phyloP scores from a whole-genome alignment of 2,888 invertebrate genomes.

The Sinentomon sp. region DNA sequence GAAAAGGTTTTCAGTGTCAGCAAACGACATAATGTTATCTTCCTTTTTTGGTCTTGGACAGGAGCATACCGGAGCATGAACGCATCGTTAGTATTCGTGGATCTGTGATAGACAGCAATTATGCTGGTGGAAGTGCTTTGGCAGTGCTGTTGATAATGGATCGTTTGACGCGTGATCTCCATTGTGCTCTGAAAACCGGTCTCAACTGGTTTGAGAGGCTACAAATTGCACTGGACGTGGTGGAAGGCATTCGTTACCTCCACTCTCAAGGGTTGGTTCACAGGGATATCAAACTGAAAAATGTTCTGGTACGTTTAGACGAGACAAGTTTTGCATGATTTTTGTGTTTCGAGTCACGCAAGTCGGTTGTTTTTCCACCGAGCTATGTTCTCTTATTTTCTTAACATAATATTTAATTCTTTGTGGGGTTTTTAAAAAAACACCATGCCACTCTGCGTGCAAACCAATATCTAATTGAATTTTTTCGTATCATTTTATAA shows the following conservation, averaged over 20 bases:
- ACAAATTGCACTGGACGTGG: conserved; percentile 48
- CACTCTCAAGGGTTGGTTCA: conserved; percentile 69
- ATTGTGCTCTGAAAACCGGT: conserved; percentile 41
- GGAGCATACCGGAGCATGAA: conserved; percentile 38
- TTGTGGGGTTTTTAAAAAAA: too few relatives aligned
- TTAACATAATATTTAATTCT: too few relatives aligned
- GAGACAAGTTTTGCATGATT: too few relatives aligned
- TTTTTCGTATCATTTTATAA: too few relatives aligned
- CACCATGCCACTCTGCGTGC: too few relatives aligned
- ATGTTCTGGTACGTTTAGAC: conserved; percentile 43
- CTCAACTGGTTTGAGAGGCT: conserved; percentile 33
- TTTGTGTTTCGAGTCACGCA: too few relatives aligned
- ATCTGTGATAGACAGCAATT: conserved; percentile 49
- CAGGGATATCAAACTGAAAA: conserved; percentile 67
- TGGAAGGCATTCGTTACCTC: conserved; percentile 60
- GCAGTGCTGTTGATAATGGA: conserved; percentile 57
- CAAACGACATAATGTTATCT: neutral
- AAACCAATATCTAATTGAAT: too few relatives aligned
- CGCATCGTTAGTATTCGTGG: conserved; percentile 45
- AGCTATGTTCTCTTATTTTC: too few relatives aligned
- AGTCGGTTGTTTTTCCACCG: too few relatives aligned
- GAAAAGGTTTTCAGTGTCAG: neutral
- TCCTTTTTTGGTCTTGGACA: too few relatives aligned
- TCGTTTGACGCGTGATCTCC: conserved; percentile 41
- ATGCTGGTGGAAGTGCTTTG: conserved; percentile 36